Percentiles rank a stretch among this genome's conserved stretches.
These are phyloP conservation scores for Butorides virescens DNA, from an alignment of 2,113 vertebrate species.

Conservation along the genomic window DNA sequence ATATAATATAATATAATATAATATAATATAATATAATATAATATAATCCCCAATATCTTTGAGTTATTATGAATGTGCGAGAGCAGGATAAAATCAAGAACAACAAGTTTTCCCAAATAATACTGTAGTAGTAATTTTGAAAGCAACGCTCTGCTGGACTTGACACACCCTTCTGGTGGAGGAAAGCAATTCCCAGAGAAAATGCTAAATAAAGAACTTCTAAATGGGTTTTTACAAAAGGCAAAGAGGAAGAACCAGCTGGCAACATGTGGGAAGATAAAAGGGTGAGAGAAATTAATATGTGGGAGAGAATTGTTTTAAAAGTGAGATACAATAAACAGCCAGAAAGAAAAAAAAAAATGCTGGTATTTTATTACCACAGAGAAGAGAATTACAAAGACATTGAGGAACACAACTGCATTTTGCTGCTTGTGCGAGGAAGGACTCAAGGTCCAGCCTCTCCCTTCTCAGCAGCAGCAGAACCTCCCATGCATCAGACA, in stretches of 20 bases:
- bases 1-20: neutral
- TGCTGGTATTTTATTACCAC: neutral
- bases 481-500: rapidly evolving
- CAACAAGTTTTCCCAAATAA: neutral
- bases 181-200: conserved; percentile 24
- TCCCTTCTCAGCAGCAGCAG: neutral
- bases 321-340: conserved; percentile 18
- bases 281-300: conserved; percentile 39
- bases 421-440: neutral
- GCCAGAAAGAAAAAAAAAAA: neutral
- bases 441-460: neutral
- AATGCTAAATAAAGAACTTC: conserved; percentile 3
- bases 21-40: neutral
- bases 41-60: neutral
- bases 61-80: neutral
- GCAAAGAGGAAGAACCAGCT: conserved; percentile 51
- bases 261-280: conserved; percentile 48
- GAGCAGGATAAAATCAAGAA: conserved; percentile 1
- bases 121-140: neutral
- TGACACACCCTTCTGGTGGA: neutral
- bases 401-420: neutral
- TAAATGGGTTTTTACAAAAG: neutral
- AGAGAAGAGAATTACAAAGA: neutral
- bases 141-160: neutral
- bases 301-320: conserved; percentile 21